Conservation (phyloP, 2,888 invertebrate genomes). For the Brachypterus glaber region DNA sequence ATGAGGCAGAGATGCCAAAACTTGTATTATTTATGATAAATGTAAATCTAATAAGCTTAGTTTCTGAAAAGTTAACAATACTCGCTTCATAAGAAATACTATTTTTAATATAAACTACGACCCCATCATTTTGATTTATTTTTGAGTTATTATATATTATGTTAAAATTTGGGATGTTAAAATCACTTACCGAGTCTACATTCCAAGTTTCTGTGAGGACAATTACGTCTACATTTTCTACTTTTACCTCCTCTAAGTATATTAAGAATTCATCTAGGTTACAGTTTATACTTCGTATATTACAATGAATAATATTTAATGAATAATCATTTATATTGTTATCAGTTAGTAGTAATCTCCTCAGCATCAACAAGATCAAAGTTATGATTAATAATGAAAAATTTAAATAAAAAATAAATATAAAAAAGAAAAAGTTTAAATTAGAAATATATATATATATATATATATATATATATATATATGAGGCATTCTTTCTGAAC, state of each 20-base stretch:
- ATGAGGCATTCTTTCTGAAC: too few relatives aligned
- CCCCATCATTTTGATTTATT: neutral
- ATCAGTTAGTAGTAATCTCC: slow-evolving; percentile 1
- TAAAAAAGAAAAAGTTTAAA: neutral
- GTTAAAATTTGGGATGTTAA: neutral
- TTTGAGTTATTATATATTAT: neutral
- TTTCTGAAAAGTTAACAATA: neutral
- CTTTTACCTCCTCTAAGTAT: neutral
- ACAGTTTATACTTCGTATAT: slow-evolving; percentile 1
- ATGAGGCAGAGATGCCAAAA: neutral
- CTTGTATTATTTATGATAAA: neutral
- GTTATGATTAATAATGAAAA: neutral
- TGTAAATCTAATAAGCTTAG: neutral
- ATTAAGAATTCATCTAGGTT: neutral
- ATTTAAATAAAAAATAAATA: neutral
- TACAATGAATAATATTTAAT: slow-evolving; percentile 3
- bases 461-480: too few relatives aligned
- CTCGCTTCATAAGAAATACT: neutral
- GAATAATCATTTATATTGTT: neutral
- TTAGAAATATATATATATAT: too few relatives aligned
- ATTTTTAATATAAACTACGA: neutral
- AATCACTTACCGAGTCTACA: neutral
- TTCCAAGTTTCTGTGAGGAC: neutral
- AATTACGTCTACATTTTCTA: neutral
- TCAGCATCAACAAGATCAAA: slow-evolving; percentile 6